A percentile compares a stretch with the other conserved stretches of the same genome.
These are phyloP conservation scores for Drosophila siamana DNA, from an alignment of 2,888 invertebrate species.

Conservation along the genomic window DNA sequence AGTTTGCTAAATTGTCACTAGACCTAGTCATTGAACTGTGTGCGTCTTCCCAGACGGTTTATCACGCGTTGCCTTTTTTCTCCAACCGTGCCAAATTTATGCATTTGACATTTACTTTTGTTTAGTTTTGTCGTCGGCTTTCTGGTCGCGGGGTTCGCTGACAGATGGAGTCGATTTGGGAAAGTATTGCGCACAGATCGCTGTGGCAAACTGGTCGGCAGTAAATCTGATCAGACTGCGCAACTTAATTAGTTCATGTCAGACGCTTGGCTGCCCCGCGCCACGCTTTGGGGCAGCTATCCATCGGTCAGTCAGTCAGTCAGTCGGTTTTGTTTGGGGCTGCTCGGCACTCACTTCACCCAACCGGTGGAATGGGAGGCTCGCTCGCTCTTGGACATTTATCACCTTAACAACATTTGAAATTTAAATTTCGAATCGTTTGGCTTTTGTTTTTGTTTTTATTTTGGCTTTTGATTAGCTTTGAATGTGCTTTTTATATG, in stretches of 20 bases:
- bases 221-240: conserved; percentile 65
- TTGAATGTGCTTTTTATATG: conserved; percentile 45
- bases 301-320: conserved; percentile 6
- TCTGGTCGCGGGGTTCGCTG: conserved; percentile 11
- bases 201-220: conserved; percentile 42
- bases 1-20: conserved; percentile 13
- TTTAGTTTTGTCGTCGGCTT: conserved; percentile 13
- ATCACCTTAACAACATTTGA: conserved; percentile 58
- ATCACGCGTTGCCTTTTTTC: conserved; percentile 22
- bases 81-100: conserved; percentile 44
- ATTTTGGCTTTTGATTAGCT: conserved; percentile 19
- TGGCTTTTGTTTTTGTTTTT: conserved; percentile 20
- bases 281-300: conserved; percentile 15
- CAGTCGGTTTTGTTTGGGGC: background rate
- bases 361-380: conserved; percentile 18
- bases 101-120: conserved; percentile 57
- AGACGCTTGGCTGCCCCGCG: conserved; percentile 49
- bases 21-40: conserved; percentile 45
- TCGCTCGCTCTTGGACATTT: conserved; percentile 53
- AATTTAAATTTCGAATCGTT: conserved; percentile 49
- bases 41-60: conserved; percentile 22
- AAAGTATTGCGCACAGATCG: conserved; percentile 60
- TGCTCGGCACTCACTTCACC: conserved; percentile 8
- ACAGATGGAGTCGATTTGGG: conserved; percentile 37
- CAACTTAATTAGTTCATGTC: conserved; percentile 76